Evolutionary conservation across 2,888 invertebrate species (phyloP).

Genomic region (Drosophila flavopinicola): DNA sequence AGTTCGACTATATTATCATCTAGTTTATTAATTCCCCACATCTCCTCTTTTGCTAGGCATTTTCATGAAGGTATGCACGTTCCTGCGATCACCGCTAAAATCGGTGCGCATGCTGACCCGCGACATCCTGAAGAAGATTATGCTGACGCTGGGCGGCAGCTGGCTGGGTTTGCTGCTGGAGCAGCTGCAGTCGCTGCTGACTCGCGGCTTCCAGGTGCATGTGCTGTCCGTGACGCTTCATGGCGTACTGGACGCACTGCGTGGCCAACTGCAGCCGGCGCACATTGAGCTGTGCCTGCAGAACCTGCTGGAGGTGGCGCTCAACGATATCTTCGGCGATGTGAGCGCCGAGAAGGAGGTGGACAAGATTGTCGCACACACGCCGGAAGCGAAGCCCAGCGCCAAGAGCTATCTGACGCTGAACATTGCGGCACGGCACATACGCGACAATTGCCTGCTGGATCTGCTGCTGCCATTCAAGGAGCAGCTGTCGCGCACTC

Average conservation of each 20-base stretch:
- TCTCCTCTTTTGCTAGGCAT: conserved; percentile 85
- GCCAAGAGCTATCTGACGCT: conserved; percentile 95
- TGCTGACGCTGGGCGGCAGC: conserved; percentile 92
- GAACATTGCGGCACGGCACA: conserved; percentile 91
- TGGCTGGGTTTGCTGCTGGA: conserved; percentile 91
- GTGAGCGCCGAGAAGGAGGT: conserved; percentile 97
- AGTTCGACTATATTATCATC: too few relatives aligned
- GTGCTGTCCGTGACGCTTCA: conserved; percentile 96
- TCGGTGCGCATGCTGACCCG: conserved; percentile 93
- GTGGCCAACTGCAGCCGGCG: conserved; percentile 88
- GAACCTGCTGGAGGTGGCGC: conserved; percentile 92
- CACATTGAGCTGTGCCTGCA: conserved; percentile 92
- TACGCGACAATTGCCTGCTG: conserved; percentile 90
- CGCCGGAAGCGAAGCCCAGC: conserved; percentile 91
- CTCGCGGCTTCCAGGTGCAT: conserved; percentile 96
- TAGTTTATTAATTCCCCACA: too few relatives aligned
- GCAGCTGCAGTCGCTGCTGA: conserved; percentile 92
- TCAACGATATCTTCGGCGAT: conserved; percentile 94
- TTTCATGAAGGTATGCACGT: conserved; percentile 94
- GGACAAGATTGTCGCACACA: conserved; percentile 91
- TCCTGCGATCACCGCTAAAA: conserved; percentile 94
- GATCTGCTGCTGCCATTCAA: conserved; percentile 93
- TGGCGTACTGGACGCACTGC: conserved; percentile 90
- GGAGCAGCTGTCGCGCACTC: conserved; percentile 90
- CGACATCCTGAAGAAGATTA: conserved; percentile 96